Evolutionary conservation across 2,113 vertebrate genomes (phyloP).

Genomic region (Oncorhynchus gorbuscha): DNA sequence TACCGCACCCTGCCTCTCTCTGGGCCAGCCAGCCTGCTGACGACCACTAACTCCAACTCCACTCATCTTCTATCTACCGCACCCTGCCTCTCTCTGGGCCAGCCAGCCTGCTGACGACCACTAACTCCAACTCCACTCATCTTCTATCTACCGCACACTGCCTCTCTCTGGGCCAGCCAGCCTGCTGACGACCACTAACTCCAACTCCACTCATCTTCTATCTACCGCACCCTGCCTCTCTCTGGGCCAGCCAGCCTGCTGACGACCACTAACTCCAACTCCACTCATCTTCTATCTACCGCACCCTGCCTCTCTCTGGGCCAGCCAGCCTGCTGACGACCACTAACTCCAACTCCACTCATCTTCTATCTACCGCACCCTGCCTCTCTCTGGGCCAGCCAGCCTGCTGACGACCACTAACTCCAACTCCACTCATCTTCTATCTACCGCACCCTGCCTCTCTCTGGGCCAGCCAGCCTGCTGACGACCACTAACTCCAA

Average conservation of each 20-base stretch:
- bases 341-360: conserved; percentile 36
- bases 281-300: conserved; percentile 44
- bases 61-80: conserved; percentile 44
- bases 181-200: conserved; percentile 26
- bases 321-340: conserved; percentile 11
- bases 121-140: conserved; percentile 39
- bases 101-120: conserved; percentile 19
- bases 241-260: neutral
- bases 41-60: conserved; percentile 33
- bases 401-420: conserved; percentile 22
- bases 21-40: neutral
- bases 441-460: conserved; percentile 12
- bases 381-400: neutral
- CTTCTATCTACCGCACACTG: conserved; percentile 22
- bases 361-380: conserved; percentile 43
- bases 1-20: conserved; percentile 11
- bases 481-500: conserved; percentile 30
- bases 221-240: too few species aligned
- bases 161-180: neutral
- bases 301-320: conserved; percentile 1
- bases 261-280: conserved; percentile 31
- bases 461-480: neutral
- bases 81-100: too few species aligned
- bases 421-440: conserved; percentile 42
- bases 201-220: conserved; percentile 45